phyloP scores from a whole-genome alignment of 1,140 invertebrate genomes.

The Pomacea maculata region DNA sequence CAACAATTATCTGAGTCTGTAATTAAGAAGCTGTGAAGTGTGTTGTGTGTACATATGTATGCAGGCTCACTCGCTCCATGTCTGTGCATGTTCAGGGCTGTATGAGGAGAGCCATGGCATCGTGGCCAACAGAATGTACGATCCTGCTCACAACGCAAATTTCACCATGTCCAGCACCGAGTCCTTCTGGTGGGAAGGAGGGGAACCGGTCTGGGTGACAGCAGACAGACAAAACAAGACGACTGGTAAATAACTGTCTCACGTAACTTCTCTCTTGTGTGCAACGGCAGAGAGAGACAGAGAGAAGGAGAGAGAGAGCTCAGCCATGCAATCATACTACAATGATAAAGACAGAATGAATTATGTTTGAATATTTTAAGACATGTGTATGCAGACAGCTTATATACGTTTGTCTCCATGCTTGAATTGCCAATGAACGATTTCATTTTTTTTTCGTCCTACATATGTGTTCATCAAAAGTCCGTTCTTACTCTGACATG shows the following conservation, averaged over 20 bases:
- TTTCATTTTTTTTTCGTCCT: no score
- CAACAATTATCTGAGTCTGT: no score
- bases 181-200: constrained; percentile 56
- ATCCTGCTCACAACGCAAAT: constrained; percentile 66
- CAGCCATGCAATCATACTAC: no score
- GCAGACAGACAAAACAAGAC: constrained; percentile 5
- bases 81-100: constrained; percentile 57
- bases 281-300: not conserved
- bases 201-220: constrained; percentile 63
- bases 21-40: no score
- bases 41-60: not conserved
- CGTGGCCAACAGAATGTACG: constrained; percentile 72
- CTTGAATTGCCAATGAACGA: no score
- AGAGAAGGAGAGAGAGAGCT: not conserved
- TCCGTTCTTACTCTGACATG: no score
- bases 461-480: no score
- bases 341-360: no score
- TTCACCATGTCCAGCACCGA: constrained; percentile 61
- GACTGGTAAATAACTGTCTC: not conserved
- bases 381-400: not conserved
- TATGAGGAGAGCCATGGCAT: constrained; percentile 81
- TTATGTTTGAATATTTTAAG: no score
- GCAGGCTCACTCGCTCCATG: constrained; percentile 1
- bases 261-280: not conserved
- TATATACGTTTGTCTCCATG: not conserved